Percentiles rank a stretch among this genome's conserved stretches.
Conservation (phyloP, 1,140 invertebrate genomes). For the Aricia agestis region DNA sequence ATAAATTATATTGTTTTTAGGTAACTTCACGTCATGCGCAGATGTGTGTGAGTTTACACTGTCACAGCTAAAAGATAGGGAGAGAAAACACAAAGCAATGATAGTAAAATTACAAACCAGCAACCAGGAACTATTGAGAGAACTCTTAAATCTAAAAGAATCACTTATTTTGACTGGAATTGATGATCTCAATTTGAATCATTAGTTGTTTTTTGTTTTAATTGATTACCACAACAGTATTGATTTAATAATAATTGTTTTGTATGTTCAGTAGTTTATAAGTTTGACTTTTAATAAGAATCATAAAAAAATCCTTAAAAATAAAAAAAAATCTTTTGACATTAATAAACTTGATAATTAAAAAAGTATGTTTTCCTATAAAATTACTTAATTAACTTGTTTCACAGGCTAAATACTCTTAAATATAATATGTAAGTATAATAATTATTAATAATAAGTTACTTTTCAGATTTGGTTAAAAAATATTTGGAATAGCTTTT, state of each 20-base stretch:
- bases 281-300: no score
- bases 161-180: slow-evolving; percentile 51
- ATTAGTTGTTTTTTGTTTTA: neutral
- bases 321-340: neutral
- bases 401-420: no score
- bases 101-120: slow-evolving; percentile 52
- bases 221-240: neutral
- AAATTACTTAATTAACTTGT: neutral
- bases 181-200: slow-evolving; percentile 25
- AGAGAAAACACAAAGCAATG: slow-evolving; percentile 47
- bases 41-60: slow-evolving; percentile 51
- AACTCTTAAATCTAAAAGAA: slow-evolving; percentile 60
- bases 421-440: no score
- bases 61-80: slow-evolving; percentile 45
- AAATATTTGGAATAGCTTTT: no score
- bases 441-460: no score
- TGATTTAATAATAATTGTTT: neutral
- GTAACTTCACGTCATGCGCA: slow-evolving; percentile 41
- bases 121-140: slow-evolving; percentile 54
- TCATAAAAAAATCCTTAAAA: neutral
- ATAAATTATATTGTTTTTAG: slow-evolving; percentile 26
- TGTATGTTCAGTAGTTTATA: no score
- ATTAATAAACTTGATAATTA: neutral
- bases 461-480: no score
- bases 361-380: neutral